phyloP scores from a whole-genome alignment of 2,888 invertebrate genomes.

The Lutraria lutraria region DNA sequence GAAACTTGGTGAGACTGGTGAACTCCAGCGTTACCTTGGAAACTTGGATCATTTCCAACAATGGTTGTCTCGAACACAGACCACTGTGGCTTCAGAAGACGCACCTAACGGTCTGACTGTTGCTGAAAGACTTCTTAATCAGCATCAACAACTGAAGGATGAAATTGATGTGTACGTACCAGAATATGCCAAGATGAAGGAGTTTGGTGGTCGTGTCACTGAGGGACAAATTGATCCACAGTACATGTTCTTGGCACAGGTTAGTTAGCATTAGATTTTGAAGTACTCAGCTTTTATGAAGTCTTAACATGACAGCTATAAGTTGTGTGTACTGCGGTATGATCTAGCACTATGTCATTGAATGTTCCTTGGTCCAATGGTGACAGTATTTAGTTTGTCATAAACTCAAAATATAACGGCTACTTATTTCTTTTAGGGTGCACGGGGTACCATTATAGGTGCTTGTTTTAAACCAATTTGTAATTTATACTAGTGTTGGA shows the following conservation, averaged over 20 bases:
- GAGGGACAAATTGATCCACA: slow-evolving; percentile 96
- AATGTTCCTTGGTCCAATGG: too few relatives aligned
- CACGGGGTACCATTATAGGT: too few relatives aligned
- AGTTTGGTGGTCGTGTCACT: slow-evolving; percentile 92
- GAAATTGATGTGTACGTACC: slow-evolving; percentile 99
- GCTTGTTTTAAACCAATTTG: too few relatives aligned
- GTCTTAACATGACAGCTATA: too few relatives aligned
- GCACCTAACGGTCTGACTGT: slow-evolving; percentile 89
- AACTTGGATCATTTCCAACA: slow-evolving; percentile 99
- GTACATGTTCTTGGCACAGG: slow-evolving; percentile 99
- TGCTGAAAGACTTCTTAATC: slow-evolving; percentile 97
- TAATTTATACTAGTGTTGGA: too few relatives aligned
- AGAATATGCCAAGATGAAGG: slow-evolving; percentile 99
- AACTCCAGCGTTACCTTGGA: slow-evolving; percentile 94
- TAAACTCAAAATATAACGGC: too few relatives aligned
- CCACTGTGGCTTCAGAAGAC: slow-evolving; percentile 90
- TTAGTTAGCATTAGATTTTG: too few relatives aligned
- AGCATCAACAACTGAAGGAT: slow-evolving; percentile 99
- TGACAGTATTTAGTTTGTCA: too few relatives aligned
- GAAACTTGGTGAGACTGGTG: slow-evolving; percentile 99
- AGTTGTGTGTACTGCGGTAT: too few relatives aligned
- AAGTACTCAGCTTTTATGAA: too few relatives aligned
- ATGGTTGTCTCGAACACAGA: slow-evolving; percentile 99
- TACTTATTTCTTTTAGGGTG: too few relatives aligned
- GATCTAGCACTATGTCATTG: too few relatives aligned